Conservation (phyloP, 2,113 vertebrate species). For the Polypterus bichir region DNA sequence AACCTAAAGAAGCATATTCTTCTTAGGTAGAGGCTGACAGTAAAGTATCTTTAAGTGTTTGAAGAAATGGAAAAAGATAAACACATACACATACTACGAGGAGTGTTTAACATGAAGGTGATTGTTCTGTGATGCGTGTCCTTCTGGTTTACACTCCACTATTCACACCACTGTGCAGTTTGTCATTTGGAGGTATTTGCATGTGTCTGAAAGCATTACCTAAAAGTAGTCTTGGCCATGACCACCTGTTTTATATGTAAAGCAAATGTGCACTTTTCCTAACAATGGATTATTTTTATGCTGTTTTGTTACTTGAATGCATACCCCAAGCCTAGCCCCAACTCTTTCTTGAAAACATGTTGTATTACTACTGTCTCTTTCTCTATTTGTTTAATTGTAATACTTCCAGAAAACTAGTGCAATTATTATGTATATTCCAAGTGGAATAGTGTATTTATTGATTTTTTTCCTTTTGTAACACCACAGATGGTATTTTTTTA, state of each 20-base stretch:
- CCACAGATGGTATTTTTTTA: constrained; percentile 56
- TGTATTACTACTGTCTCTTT: constrained; percentile 30
- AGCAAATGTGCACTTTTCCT: constrained; percentile 67
- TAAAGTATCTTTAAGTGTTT: too few species aligned
- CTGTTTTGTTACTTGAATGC: constrained; percentile 25
- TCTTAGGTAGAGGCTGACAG: too few species aligned
- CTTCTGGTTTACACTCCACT: too few species aligned
- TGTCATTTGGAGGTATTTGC: constrained; percentile 14
- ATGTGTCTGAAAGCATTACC: constrained; percentile 17
- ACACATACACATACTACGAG: too few species aligned
- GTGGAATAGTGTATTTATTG: constrained; percentile 47
- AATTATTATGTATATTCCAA: constrained; percentile 43
- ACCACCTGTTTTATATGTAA: constrained; percentile 43
- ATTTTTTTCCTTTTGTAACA: constrained; percentile 32
- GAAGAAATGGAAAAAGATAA: too few species aligned
- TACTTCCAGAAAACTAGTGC: constrained; percentile 60
- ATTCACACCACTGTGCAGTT: too few species aligned
- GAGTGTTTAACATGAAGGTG: too few species aligned
- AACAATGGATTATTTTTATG: constrained; percentile 42
- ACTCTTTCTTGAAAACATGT: constrained; percentile 20
- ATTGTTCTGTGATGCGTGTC: too few species aligned
- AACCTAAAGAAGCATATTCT: too few species aligned
- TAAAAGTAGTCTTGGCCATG: constrained; percentile 24
- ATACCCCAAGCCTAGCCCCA: background rate
- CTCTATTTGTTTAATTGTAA: constrained; percentile 44